A percentile compares a stretch with the other conserved stretches of the same genome.
Conservation (phyloP, 35 echinoderm and acorn worm species). For the Hemicentrotus pulcherrimus region DNA sequence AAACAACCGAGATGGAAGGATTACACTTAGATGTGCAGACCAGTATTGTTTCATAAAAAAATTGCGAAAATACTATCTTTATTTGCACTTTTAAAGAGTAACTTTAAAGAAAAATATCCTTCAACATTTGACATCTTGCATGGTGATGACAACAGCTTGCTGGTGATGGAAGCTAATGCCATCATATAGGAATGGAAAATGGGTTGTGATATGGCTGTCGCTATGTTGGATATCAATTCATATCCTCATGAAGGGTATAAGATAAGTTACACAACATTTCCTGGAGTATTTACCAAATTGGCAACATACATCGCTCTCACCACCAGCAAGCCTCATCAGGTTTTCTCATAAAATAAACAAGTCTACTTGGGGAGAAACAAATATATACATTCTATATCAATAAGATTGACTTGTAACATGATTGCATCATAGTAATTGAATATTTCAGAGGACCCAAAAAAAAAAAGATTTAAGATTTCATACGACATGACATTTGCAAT, state of each 20-base stretch:
- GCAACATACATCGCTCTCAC: neutral
- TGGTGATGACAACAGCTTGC: neutral
- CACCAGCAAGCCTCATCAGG: neutral
- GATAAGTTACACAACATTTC: neutral
- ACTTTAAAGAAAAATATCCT: neutral
- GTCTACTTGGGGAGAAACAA: neutral
- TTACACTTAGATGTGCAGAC: conserved; percentile 9
- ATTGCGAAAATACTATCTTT: conserved; percentile 13
- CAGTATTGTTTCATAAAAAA: neutral
- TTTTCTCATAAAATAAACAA: neutral
- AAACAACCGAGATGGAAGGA: neutral
- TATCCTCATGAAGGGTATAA: neutral
- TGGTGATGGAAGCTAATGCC: neutral
- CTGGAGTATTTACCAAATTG: neutral
- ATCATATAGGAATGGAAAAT: neutral
- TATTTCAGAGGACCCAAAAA: neutral
- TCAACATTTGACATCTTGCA: neutral
- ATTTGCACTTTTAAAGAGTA: conserved; percentile 10
- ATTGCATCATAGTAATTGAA: neutral
- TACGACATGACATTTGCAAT: neutral
- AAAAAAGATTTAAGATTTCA: neutral
- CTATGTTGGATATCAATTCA: neutral
- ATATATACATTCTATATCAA: neutral
- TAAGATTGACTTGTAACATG: neutral
- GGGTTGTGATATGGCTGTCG: neutral